Percentiles rank a stretch among this genome's conserved stretches.
These are phyloP conservation scores for Scortum barcoo DNA, from an alignment of 2,113 vertebrate genomes.

Conservation along the genomic window DNA sequence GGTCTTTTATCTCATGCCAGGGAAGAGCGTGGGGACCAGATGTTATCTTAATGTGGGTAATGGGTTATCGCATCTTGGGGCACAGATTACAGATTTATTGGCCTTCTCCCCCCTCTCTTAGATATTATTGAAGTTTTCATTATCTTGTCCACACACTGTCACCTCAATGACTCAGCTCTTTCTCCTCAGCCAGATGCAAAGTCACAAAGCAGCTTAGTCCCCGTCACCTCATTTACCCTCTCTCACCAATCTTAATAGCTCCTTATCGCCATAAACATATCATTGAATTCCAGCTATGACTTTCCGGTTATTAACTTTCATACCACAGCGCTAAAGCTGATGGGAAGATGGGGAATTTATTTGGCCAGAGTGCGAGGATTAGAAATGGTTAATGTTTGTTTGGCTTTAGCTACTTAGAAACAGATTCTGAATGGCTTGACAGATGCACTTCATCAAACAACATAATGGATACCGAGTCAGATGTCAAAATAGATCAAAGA, in stretches of 20 bases:
- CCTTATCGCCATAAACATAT: conserved; percentile 72
- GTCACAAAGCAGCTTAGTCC: conserved; percentile 68
- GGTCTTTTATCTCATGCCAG: conserved; percentile 67
- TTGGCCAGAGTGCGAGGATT: conserved; percentile 48
- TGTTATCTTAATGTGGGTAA: conserved; percentile 77
- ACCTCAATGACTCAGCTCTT: conserved; percentile 73
- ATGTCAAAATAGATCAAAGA: conserved; percentile 33
- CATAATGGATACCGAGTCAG: conserved; percentile 12
- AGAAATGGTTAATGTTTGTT: conserved; percentile 64
- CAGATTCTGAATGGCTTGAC: conserved; percentile 34
- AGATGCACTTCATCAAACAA: conserved; percentile 48
- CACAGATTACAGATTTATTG: conserved; percentile 75
- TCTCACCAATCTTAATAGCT: conserved; percentile 66
- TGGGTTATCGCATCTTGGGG: conserved; percentile 76
- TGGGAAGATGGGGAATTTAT: conserved; percentile 56
- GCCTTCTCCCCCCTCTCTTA: conserved; percentile 57
- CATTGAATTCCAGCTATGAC: conserved; percentile 61
- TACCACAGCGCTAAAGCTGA: conserved; percentile 51
- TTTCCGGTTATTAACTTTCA: conserved; percentile 73
- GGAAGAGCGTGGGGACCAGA: conserved; percentile 69
- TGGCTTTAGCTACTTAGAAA: conserved; percentile 36
- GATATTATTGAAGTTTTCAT: conserved; percentile 73
- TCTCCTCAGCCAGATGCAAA: conserved; percentile 40
- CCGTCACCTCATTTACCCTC: conserved; percentile 71
- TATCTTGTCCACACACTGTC: conserved; percentile 71